Evolutionary conservation across 30 jellyfish, hydroid and myxozoan genomes (phyloP), one percentile per base, ranked within the genome.

Genomic region (Aurelia sp.): DNA sequence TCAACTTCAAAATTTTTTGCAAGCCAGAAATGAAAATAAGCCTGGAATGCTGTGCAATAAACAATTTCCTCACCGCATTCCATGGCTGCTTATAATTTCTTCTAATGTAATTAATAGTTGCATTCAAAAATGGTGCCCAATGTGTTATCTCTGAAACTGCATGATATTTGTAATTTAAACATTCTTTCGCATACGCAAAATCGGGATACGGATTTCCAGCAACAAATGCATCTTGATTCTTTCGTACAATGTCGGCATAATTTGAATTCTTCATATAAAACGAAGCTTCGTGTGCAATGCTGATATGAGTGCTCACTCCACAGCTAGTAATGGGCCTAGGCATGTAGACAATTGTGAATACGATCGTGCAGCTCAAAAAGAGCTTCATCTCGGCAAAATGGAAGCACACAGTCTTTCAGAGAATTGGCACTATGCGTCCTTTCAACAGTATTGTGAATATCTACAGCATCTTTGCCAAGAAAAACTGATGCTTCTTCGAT

Each of bases 171-270:
- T 89, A 89, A 50, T 85, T 87, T 67, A 85, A 85, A 62, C 98
- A 91, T 18, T 86, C 76, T 22, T 85, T 67, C 17, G 98, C 97
- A 64, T 86, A 91, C 86, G 90, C 90, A 35, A 96, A 96, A 85
- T 91, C 98, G 2, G 98, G 98, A 65, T 78, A 91, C 13, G 98
- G 98, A 31, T 91, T 91, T 18, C 98, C 98, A 47, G 98, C 98
- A 11, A 91, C 96, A 52, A 91, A 91, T 5, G 98, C 98, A 80
- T 91, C 98, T 80, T 85, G 96, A 66, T 91, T 91, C 69, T 78
- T 37, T 31, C 64, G 66, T 30, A 91, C 62, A 12, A 91, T 51
- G 40, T 74, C 83, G 20, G 81, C 75, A 57, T 85, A 91, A 69
- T 79, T 71, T 17, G 89, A 71, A 10, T 79, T 78, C 70, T 80